phyloP scores from a whole-genome alignment of 2,888 invertebrate species.

The Mythimna lalbum region DNA sequence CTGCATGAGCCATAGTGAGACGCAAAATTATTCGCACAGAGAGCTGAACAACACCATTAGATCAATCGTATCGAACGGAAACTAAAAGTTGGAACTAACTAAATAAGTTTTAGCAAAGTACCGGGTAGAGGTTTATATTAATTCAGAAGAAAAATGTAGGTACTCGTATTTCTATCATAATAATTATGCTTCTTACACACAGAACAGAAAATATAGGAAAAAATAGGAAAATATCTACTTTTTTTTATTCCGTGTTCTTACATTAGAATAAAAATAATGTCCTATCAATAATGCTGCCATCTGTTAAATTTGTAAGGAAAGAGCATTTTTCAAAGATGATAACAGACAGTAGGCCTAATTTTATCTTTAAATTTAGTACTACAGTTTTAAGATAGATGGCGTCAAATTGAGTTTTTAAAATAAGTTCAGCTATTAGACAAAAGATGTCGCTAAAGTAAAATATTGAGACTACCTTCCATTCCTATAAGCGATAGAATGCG shows the following conservation, averaged over 20 bases:
- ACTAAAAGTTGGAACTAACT: not conserved
- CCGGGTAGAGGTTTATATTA: too few species aligned
- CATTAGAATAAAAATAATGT: too few species aligned
- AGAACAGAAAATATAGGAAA: too few species aligned
- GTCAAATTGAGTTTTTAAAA: not conserved
- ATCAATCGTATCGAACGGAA: not conserved
- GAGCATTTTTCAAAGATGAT: not conserved
- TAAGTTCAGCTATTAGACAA: constrained; percentile 70
- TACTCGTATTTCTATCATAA: too few species aligned
- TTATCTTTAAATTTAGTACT: not conserved
- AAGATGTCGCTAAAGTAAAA: constrained; percentile 67
- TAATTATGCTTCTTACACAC: too few species aligned
- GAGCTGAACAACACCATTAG: not conserved
- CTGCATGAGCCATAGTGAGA: not conserved
- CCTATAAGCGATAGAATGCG: constrained; percentile 42
- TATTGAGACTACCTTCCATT: constrained; percentile 1
- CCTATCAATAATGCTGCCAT: not conserved
- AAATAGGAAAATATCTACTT: too few species aligned
- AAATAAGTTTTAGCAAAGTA: too few species aligned
- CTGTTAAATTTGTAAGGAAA: constrained; percentile 4
- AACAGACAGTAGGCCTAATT: not conserved
- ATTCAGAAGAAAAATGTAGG: too few species aligned
- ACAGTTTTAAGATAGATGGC: constrained; percentile 14
- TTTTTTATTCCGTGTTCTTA: too few species aligned
- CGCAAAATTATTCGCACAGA: not conserved